Percentiles rank a stretch among this genome's conserved stretches.
Evolutionary conservation across 35 echinoderm and acorn worm species (phyloP).

Genomic region (Amphiura filiformis): DNA sequence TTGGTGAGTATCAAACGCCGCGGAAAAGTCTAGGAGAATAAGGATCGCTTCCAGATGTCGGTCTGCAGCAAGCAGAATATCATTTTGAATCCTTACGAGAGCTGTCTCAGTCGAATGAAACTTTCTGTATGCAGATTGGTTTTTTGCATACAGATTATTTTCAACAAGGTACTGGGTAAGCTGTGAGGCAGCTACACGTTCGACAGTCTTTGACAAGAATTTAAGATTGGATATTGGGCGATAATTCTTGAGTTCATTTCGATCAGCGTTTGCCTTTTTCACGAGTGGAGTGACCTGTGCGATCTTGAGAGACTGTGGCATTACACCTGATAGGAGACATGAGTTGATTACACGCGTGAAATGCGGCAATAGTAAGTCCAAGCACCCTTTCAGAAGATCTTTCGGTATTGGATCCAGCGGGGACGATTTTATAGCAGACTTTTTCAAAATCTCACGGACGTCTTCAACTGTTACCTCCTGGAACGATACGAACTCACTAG

Average conservation of each 20-base stretch:
- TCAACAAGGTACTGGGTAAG: not conserved
- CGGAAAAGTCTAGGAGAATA: slow-evolving; percentile 51
- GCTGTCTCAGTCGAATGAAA: slow-evolving; percentile 27
- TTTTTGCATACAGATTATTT: not conserved
- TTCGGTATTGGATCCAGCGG: not conserved
- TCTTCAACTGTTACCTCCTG: not conserved
- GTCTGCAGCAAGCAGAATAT: slow-evolving; percentile 36
- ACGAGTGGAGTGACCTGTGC: not conserved
- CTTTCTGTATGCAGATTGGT: slow-evolving; percentile 7
- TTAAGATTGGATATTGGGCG: slow-evolving; percentile 20
- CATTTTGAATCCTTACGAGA: not conserved
- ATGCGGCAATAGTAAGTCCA: not conserved
- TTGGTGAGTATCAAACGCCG: slow-evolving; percentile 37
- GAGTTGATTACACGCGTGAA: slow-evolving; percentile 6
- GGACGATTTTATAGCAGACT: slow-evolving; percentile 6
- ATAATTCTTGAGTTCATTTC: not conserved
- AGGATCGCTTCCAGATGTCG: slow-evolving; percentile 26
- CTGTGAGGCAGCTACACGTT: slow-evolving; percentile 10
- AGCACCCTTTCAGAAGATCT: not conserved
- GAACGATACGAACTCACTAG: not conserved
- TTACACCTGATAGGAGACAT: not conserved
- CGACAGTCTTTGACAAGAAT: slow-evolving; percentile 16
- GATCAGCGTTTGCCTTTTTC: slow-evolving; percentile 7
- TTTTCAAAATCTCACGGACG: not conserved
- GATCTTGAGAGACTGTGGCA: not conserved